Evolutionary conservation across 2,113 vertebrate genomes (phyloP).

Genomic region (Muntiacus muntjak): DNA sequence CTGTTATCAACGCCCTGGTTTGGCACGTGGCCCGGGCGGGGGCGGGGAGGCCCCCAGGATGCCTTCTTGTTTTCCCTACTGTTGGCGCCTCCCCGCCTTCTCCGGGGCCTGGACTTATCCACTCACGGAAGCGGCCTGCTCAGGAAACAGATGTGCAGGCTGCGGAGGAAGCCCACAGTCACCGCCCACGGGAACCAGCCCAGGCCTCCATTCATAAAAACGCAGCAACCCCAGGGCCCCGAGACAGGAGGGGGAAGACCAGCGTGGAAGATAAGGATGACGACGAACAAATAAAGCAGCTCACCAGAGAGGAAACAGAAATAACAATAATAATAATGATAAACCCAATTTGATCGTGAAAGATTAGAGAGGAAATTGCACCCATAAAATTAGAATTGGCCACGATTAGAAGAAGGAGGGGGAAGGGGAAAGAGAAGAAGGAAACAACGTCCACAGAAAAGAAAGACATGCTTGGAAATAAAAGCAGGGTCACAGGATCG

Average conservation of each 20-base stretch:
- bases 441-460: background rate
- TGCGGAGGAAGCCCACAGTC: background rate
- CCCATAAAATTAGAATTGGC: constrained; percentile 35
- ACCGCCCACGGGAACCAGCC: background rate
- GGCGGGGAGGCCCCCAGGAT: background rate
- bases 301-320: constrained; percentile 4
- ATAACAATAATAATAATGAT: background rate
- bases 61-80: background rate
- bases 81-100: background rate
- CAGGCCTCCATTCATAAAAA: constrained; percentile 65
- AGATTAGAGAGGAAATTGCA: constrained; percentile 27
- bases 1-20: background rate
- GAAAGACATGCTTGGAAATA: background rate
- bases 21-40: background rate
- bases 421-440: background rate
- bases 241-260: background rate
- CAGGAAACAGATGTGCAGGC: constrained; percentile 54
- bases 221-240: background rate
- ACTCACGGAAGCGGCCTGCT: background rate
- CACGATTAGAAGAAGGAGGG: background rate
- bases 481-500: background rate
- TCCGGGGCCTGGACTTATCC: background rate
- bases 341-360: background rate
- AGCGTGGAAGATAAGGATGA: background rate
- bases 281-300: background rate